A percentile compares a stretch with the other conserved stretches of the same genome.
Evolutionary conservation across 2,888 invertebrate species (phyloP).

Genomic region (Nemotelus nigrinus): DNA sequence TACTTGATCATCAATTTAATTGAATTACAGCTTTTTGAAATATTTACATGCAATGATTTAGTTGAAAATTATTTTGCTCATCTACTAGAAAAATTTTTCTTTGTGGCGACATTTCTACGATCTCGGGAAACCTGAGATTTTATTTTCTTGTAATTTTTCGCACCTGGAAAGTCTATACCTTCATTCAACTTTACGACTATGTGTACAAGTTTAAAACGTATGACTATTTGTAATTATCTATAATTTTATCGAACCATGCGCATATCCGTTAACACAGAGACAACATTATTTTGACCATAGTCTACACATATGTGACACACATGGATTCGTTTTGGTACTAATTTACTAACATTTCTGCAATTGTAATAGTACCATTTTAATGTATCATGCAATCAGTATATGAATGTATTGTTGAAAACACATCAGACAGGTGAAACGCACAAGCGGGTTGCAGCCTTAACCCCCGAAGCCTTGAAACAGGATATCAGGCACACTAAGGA

Average conservation of each 20-base stretch:
- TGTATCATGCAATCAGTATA: no score
- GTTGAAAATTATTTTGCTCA: no score
- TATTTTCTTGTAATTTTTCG: not conserved
- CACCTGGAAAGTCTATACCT: not conserved
- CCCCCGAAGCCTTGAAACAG: conserved; percentile 29
- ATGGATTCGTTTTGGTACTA: not conserved
- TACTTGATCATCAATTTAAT: no score
- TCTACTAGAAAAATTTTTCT: no score
- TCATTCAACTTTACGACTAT: not conserved
- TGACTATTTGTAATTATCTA: not conserved
- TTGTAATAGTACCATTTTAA: not conserved
- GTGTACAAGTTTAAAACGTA: no score
- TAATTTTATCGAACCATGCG: conserved; percentile 37
- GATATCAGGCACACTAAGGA: not conserved
- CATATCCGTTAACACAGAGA: conserved; percentile 27
- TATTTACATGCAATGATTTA: no score
- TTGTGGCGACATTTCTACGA: no score
- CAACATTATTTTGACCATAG: not conserved
- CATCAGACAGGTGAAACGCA: not conserved
- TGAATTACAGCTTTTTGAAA: no score
- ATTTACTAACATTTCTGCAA: not conserved
- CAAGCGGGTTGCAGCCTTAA: conserved; percentile 15
- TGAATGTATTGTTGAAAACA: not conserved
- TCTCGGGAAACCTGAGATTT: no score
- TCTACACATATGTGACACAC: not conserved